Conservation (phyloP, 2,797 vertebrate species). For the Ctenosaura bakeri region DNA sequence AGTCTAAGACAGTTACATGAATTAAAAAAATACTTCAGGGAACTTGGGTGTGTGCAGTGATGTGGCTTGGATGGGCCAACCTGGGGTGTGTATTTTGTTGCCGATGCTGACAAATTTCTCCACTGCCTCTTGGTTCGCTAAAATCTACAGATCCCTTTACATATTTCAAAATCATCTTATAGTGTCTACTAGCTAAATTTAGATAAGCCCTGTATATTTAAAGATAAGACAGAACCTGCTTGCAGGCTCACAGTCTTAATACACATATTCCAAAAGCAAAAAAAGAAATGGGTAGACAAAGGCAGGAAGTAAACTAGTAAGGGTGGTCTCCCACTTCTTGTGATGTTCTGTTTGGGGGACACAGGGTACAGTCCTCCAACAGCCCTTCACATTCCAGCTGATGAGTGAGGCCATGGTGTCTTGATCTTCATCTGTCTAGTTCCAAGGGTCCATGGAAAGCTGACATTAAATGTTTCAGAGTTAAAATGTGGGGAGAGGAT, state of each 20-base stretch:
- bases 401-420: no score
- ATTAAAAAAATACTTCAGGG: no score
- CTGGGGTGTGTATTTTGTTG: not conserved
- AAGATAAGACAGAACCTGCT: not conserved
- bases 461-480: not conserved
- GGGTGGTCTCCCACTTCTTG: no score
- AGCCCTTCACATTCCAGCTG: no score
- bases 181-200: no score
- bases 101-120: not conserved
- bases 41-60: not conserved
- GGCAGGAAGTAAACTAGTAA: not conserved
- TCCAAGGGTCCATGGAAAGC: not conserved
- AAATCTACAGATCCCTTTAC: not conserved
- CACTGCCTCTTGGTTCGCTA: not conserved
- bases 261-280: not conserved
- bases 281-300: not conserved
- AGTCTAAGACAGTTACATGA: not conserved
- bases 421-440: not conserved
- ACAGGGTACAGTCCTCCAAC: no score
- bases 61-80: not conserved
- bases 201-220: not conserved
- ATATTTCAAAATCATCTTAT: not conserved
- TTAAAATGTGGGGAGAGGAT: no score
- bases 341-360: no score
- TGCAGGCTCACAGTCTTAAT: not conserved